Evolutionary conservation across 2,113 vertebrate species (phyloP).

Genomic region (Podarcis muralis): DNA sequence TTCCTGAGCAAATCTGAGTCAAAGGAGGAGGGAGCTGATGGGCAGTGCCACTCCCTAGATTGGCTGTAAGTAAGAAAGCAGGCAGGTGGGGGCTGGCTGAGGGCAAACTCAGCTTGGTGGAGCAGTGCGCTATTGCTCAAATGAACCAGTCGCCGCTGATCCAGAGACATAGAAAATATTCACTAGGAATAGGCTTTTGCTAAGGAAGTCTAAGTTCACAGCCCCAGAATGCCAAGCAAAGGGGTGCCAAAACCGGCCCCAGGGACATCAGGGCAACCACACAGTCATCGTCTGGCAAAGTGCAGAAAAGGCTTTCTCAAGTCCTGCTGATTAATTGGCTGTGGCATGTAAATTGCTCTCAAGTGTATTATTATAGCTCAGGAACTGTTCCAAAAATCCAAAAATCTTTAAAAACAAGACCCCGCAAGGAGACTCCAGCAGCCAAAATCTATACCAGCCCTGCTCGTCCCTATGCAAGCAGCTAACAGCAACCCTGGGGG

Average conservation of each 20-base stretch:
- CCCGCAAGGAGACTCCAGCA: neutral
- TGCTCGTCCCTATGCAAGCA: neutral
- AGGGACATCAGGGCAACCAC: neutral
- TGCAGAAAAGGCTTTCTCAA: neutral
- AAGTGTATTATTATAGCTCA: neutral
- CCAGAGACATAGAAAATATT: neutral
- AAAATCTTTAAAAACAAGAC: neutral
- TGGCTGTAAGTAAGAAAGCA: too few relatives aligned
- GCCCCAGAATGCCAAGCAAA: neutral
- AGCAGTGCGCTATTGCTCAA: too few relatives aligned
- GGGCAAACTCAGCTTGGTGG: too few relatives aligned
- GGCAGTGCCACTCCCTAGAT: too few relatives aligned
- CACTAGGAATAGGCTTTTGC: neutral
- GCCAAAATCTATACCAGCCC: neutral
- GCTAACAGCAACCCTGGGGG: neutral
- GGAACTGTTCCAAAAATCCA: neutral
- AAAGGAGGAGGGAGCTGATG: too few relatives aligned
- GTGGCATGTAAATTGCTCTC: neutral
- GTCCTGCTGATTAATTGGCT: neutral
- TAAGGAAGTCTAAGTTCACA: neutral
- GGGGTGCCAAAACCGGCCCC: neutral
- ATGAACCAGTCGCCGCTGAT: too few relatives aligned
- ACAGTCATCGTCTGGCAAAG: neutral
- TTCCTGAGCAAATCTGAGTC: too few relatives aligned
- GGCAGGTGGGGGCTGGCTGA: too few relatives aligned